phyloP scores from a whole-genome alignment of 2,797 vertebrate species.

The Allobates femoralis region DNA sequence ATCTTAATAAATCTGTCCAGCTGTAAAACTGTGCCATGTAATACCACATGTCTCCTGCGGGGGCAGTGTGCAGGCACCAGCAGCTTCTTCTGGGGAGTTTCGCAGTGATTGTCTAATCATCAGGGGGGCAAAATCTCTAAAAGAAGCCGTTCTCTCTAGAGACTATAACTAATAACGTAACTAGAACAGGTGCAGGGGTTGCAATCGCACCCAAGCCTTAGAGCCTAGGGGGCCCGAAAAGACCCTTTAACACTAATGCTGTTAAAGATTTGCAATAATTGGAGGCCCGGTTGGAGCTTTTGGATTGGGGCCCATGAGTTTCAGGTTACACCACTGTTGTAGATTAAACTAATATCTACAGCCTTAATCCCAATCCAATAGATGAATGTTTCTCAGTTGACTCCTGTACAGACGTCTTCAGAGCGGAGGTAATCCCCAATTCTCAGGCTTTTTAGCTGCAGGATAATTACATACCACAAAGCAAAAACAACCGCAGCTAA shows the following conservation, averaged over 20 bases:
- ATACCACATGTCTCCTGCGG: not conserved
- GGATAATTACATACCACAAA: constrained; percentile 38
- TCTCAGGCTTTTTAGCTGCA: constrained; percentile 22
- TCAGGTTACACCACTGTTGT: too few species aligned
- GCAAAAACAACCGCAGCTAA: not conserved
- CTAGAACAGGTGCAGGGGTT: too few species aligned
- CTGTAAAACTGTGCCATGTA: not conserved
- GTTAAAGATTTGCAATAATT: too few species aligned
- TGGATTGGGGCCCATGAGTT: too few species aligned
- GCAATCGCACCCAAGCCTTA: too few species aligned
- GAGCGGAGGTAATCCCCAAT: constrained; percentile 1
- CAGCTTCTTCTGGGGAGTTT: not conserved
- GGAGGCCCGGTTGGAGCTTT: too few species aligned
- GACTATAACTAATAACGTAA: too few species aligned
- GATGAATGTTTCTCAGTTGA: constrained; percentile 20
- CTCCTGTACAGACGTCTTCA: not conserved
- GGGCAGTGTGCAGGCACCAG: not conserved
- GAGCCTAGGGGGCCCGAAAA: too few species aligned
- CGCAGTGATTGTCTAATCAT: not conserved
- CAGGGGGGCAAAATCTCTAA: not conserved
- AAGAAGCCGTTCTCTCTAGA: not conserved
- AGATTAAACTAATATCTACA: too few species aligned
- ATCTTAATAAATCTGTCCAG: too few species aligned
- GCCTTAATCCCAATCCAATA: not conserved
- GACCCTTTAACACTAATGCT: too few species aligned